Percentiles rank a stretch among this genome's conserved stretches.
Conservation (phyloP, 2,113 vertebrate genomes). For the Labeo catla region DNA sequence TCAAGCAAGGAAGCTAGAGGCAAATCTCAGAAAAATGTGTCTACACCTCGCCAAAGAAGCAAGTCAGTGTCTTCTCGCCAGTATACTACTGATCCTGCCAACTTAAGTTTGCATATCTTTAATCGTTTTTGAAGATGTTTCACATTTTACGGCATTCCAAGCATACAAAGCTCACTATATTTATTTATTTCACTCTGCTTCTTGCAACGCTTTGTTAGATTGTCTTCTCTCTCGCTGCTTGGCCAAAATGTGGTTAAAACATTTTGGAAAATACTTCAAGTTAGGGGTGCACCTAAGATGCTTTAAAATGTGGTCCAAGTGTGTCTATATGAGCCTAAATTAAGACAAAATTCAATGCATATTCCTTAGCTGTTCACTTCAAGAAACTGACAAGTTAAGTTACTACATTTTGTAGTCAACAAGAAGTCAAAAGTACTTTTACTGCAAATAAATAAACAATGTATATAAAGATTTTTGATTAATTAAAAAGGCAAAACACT, state of each 20-base stretch:
- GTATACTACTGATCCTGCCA: neutral
- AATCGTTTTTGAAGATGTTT: neutral
- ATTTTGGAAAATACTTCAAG: neutral
- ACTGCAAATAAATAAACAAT: too few species aligned
- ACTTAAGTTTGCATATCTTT: neutral
- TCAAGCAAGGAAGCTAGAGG: neutral
- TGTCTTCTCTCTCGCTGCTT: neutral
- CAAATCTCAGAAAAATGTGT: constrained; percentile 12
- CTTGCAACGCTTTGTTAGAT: neutral
- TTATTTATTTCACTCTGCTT: neutral
- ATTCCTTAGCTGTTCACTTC: too few species aligned
- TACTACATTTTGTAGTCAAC: too few species aligned
- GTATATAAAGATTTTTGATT: too few species aligned
- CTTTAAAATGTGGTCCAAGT: too few species aligned
- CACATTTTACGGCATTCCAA: neutral
- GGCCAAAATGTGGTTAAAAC: neutral
- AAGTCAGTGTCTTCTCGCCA: neutral
- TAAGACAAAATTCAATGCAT: too few species aligned
- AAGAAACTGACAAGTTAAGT: too few species aligned
- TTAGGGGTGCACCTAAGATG: too few species aligned
- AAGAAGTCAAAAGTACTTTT: too few species aligned
- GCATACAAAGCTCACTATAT: neutral
- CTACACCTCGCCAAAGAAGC: neutral
- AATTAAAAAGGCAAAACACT: too few species aligned
- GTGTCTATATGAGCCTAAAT: too few species aligned